These are phyloP conservation scores for Ceratina australensis DNA, from an alignment of 1,140 invertebrate species.

Conservation along the genomic window DNA sequence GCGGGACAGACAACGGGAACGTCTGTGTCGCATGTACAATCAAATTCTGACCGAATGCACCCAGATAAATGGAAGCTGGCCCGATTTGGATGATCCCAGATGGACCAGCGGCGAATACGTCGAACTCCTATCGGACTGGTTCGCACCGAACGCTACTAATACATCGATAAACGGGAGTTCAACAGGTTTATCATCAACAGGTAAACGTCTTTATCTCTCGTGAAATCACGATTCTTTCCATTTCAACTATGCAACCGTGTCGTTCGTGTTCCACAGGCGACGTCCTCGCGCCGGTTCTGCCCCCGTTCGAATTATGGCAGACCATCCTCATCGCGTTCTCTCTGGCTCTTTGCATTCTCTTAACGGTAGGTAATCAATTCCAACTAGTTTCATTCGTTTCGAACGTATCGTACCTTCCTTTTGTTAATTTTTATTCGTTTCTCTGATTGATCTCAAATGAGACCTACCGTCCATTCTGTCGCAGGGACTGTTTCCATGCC, in stretches of 20 bases:
- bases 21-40: constrained; percentile 84
- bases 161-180: constrained; percentile 64
- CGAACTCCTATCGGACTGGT: constrained; percentile 72
- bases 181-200: constrained; percentile 67
- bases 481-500: constrained; percentile 96
- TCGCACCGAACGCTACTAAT: constrained; percentile 73
- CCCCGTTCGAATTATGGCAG: constrained; percentile 94
- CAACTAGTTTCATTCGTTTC: constrained; percentile 97
- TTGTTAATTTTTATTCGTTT: no score
- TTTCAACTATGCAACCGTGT: background rate
- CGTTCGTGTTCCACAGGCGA: constrained; percentile 38
- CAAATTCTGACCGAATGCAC: constrained; percentile 83
- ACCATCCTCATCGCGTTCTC: constrained; percentile 95
- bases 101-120: constrained; percentile 74
- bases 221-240: background rate
- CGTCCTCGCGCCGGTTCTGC: constrained; percentile 81
- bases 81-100: constrained; percentile 71
- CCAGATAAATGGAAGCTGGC: constrained; percentile 79
- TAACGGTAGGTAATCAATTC: constrained; percentile 96
- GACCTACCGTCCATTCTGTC: constrained; percentile 56
- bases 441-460: no score
- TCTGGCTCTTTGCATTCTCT: constrained; percentile 91
- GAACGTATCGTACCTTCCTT: constrained; percentile 98
- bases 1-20: constrained; percentile 82
- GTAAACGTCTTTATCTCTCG: constrained; percentile 44